Conservation (phyloP, 1,140 invertebrate species). For the Drosophila pseudoobscura region DNA sequence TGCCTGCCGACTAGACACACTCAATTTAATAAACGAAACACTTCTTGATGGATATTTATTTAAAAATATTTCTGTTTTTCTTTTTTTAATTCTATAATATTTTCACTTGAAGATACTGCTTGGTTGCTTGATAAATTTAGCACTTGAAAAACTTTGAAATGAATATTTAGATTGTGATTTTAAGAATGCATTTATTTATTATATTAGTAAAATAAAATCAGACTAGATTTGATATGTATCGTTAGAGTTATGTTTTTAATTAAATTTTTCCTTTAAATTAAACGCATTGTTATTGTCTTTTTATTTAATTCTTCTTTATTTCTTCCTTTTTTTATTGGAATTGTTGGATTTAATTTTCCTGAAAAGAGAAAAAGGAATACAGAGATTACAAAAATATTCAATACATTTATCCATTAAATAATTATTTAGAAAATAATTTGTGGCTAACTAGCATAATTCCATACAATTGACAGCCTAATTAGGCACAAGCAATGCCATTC, state of each 20-base stretch:
- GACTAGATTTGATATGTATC: constrained; percentile 76
- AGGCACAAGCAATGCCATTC: constrained; percentile 41
- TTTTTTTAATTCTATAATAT: constrained; percentile 1
- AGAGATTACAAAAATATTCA: constrained; percentile 28
- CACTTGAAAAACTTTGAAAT: constrained; percentile 19
- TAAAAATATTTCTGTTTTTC: constrained; percentile 16
- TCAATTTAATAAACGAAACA: constrained; percentile 40
- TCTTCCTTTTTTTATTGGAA: not conserved
- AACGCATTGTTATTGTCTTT: constrained; percentile 1
- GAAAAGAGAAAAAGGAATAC: constrained; percentile 12
- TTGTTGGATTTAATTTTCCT: constrained; percentile 23
- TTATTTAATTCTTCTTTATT: constrained; percentile 8
- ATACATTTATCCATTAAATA: constrained; percentile 3
- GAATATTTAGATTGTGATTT: constrained; percentile 23
- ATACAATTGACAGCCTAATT: constrained; percentile 42
- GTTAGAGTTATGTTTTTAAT: constrained; percentile 46
- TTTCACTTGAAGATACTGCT: constrained; percentile 5
- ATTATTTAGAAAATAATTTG: constrained; percentile 19
- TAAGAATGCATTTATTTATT: constrained; percentile 7
- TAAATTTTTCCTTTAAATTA: constrained; percentile 31
- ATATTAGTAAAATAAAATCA: constrained; percentile 52
- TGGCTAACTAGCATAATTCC: constrained; percentile 32
- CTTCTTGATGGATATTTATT: constrained; percentile 6
- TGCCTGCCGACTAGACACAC: constrained; percentile 12
- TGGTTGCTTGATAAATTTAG: constrained; percentile 14